Conservation (phyloP, 2,888 invertebrate species). For the Cerceris rybyensis region DNA sequence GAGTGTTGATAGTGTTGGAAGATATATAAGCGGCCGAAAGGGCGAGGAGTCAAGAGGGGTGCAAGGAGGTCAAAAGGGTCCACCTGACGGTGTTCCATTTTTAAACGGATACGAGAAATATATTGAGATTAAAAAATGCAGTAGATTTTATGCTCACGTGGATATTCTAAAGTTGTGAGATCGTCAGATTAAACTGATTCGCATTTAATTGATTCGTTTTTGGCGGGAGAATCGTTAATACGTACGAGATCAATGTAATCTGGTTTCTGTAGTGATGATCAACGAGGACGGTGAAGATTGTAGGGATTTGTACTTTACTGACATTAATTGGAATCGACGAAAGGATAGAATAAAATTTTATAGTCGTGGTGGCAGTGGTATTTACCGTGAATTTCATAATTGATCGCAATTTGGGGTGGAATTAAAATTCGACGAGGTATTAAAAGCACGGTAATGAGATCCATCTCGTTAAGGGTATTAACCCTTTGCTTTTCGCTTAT, state of each 20-base stretch:
- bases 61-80: conserved; percentile 24
- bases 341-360: background rate
- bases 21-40: conserved; percentile 35
- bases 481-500: background rate
- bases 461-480: background rate
- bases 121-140: too few relatives aligned
- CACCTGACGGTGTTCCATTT: conserved; percentile 17
- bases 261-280: too few relatives aligned
- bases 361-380: background rate
- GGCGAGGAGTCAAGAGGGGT: conserved; percentile 15
- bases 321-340: background rate
- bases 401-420: background rate
- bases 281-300: background rate
- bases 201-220: too few relatives aligned
- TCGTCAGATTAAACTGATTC: too few relatives aligned
- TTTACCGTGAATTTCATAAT: background rate
- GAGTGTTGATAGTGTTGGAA: conserved; percentile 48
- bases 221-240: too few relatives aligned
- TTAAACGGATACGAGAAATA: conserved; percentile 4
- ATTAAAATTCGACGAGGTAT: too few relatives aligned
- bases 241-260: too few relatives aligned
- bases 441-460: conserved; percentile 28
- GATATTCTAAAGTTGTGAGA: too few relatives aligned
- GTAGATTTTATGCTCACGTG: too few relatives aligned
- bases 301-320: background rate